Evolutionary conservation across 2,113 vertebrate species (phyloP).

Genomic region (Orthochromis indermauri): DNA sequence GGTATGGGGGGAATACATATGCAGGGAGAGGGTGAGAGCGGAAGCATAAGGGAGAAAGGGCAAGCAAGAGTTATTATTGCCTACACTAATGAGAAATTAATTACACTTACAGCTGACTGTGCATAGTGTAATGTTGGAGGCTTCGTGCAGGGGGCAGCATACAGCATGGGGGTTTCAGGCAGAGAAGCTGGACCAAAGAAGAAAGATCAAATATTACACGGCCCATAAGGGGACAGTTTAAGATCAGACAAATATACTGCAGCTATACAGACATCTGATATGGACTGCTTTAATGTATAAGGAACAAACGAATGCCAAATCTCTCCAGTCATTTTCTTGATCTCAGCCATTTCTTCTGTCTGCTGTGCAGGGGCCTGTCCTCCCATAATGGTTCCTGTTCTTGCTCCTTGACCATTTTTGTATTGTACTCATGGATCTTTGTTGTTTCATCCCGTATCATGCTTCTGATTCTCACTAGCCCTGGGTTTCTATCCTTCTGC

Average conservation of each 20-base stretch:
- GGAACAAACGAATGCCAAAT: neutral
- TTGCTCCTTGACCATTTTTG: neutral
- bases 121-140: slow-evolving; percentile 29
- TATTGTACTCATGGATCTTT: neutral
- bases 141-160: slow-evolving; percentile 42
- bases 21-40: neutral
- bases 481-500: neutral
- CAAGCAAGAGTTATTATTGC: slow-evolving; percentile 45
- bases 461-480: neutral
- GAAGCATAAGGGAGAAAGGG: neutral
- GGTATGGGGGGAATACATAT: neutral
- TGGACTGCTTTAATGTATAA: neutral
- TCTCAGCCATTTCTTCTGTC: neutral
- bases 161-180: neutral
- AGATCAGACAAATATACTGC: neutral
- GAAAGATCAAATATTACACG: neutral
- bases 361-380: neutral
- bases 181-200: neutral
- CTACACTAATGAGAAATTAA: slow-evolving; percentile 62
- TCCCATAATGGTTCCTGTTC: neutral
- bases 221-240: neutral
- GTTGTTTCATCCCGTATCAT: neutral
- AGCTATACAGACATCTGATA: neutral
- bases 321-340: neutral
- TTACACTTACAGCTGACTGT: slow-evolving; percentile 46